These are phyloP conservation scores for Alentia gelatinosa DNA, from an alignment of 2,888 invertebrate species.

Conservation along the genomic window DNA sequence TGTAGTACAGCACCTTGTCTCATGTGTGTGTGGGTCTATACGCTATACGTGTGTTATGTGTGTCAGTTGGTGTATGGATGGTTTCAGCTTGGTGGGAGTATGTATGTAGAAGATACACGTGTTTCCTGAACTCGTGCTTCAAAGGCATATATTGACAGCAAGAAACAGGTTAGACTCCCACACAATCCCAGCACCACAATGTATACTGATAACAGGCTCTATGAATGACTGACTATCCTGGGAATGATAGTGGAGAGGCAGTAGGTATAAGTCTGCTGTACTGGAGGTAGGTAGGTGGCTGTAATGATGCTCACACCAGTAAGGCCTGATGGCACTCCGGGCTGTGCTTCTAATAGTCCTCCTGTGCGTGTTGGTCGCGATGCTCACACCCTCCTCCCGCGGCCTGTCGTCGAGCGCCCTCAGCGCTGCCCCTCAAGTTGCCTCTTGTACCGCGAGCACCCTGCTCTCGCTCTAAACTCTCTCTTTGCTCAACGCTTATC, in stretches of 20 bases:
- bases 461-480: slow-evolving; percentile 35
- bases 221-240: neutral
- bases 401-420: neutral
- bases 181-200: no score
- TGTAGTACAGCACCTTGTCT: neutral
- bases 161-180: neutral
- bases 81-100: neutral
- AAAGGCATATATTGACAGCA: neutral
- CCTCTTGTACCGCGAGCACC: slow-evolving; percentile 30
- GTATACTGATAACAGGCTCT: neutral
- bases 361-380: neutral
- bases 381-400: neutral
- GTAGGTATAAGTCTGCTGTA: neutral
- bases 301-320: neutral
- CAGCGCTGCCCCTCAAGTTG: slow-evolving; percentile 25
- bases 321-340: neutral
- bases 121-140: neutral
- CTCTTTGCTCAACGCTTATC: slow-evolving; percentile 53
- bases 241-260: neutral
- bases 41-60: neutral
- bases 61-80: neutral
- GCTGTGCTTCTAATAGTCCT: slow-evolving; percentile 32
- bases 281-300: neutral
- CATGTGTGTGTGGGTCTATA: neutral
- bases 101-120: neutral